Evolutionary conservation across 2,888 invertebrate genomes (phyloP), one percentile per base, ranked within the genome.

Genomic region (Cheilosia scutellata): DNA sequence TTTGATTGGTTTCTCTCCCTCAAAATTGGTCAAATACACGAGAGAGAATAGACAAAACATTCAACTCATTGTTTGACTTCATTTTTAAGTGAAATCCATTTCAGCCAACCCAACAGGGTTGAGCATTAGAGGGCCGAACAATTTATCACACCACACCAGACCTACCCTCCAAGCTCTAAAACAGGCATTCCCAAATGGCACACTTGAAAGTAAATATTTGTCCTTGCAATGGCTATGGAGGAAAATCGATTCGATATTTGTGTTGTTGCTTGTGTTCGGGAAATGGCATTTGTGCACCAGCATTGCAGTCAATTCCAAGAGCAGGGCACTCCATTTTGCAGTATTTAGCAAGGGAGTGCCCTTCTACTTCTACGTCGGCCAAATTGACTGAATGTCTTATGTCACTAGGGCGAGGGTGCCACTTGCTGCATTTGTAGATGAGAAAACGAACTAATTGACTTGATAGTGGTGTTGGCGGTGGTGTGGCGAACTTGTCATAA

Each of bases 351-450:
- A 70, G 70, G 58, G 44, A 49, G 65, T 6, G 16, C 13, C 33
- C 25, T n/a, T 9, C 29, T 2, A 5, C 16, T 33, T 9, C n/a
- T 13, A 42, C 49, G 13, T 42, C 53, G 62, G 76, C 11, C 49
- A 76, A 77, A 77, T 82, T 71, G 77, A 77, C 57, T 76, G 76
- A 63, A 71, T 72, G 71, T 66, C 62, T 72, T 65, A 29, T 57
- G 57, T 65, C 72, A 78, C 71, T 78, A 71, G 63, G 13, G 27
- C 16, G 16, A 27, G 37, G 13, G 44, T 53, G 68, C 29, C 51
- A 31, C 42, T 20, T 47, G 7, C 20, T 77, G 40, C 70, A 51
- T 33, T 40, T 40, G 31, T 53, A 13, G 33, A 33, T 33, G 11
- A 31, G 37, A 9, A 20, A 20, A 3, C n/a, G 9, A 27, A 44